Evolutionary conservation across 2,113 vertebrate species (phyloP), one percentile per base, ranked within the genome.

Genomic region (Corythoichthys haematopterus): DNA sequence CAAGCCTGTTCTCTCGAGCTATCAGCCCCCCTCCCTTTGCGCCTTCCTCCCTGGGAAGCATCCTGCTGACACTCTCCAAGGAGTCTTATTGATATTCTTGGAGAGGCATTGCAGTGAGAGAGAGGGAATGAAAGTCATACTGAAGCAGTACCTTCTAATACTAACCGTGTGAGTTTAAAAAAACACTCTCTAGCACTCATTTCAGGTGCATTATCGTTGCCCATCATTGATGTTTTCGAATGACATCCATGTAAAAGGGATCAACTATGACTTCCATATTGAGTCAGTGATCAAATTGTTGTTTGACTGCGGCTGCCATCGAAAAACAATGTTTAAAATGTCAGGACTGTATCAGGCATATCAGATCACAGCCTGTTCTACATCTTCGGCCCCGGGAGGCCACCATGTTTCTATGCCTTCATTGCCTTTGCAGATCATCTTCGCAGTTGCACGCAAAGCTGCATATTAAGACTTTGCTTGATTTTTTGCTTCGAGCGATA

Each of bases 31-130:
- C 66, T 59, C 63, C 65, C 71, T 50, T 0, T 75, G 71, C 66
- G 72, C 77, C 80, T 83, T 62, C 65, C 75, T 83, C 70, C 77
- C 69, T 74, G 81, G 83, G 82, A 88, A 83, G 82, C 83, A 70
- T 88, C 83, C 83, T 81, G 84, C 85, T 87, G 88, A 84, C 78
- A 64, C 83, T 80, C 85, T 89, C 87, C 60, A 76, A 88, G 82
- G 87, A 83, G 80, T 88, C 86, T 81, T 81, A 89, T 87, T 89
- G 87, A 84, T 88, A 88, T 90, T 85, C 87, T 81, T 78, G 46
- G 74, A 84, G 84, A 83, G 80, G 72, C 85, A 66, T 78, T 81
- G 84, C 75, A 75, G 78, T 68, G 78, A 38, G 69, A 67, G 68
- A 37, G 71, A 14, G 74, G 65, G 71, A 71, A 70, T 76, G 79